phyloP scores from a whole-genome alignment of 2,797 vertebrate genomes.

The Halcyon smyrnensis region DNA sequence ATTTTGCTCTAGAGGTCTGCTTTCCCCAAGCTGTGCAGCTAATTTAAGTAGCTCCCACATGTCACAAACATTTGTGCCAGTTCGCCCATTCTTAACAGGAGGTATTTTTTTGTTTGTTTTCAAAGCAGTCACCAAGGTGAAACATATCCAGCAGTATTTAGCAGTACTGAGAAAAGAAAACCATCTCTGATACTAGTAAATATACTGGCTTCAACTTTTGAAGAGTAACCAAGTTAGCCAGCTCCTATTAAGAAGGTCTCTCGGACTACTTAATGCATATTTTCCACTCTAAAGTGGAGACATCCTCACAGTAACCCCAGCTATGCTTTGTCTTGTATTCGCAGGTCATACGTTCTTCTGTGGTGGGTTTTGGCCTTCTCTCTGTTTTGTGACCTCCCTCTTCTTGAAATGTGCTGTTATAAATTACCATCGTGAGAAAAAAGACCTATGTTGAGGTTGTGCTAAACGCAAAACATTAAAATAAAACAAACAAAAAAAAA shows the following conservation, averaged over 20 bases:
- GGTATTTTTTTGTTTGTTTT: neutral
- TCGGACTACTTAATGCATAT: neutral
- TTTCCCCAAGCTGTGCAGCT: neutral
- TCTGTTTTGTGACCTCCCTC: neutral
- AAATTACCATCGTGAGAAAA: neutral
- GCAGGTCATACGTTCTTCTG: neutral
- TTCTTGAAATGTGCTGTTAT: neutral
- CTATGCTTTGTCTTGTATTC: rapidly evolving
- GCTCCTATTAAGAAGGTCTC: neutral
- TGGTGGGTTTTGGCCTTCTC: neutral
- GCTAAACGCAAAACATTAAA: neutral
- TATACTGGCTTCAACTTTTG: neutral
- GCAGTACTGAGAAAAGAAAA: neutral
- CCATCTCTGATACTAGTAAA: neutral
- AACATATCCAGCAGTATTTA: neutral
- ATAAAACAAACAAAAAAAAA: neutral
- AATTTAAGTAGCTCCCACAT: neutral
- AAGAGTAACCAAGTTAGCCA: neutral
- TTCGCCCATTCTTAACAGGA: neutral
- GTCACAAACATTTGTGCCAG: neutral
- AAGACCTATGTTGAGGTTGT: neutral
- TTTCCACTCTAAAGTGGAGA: neutral
- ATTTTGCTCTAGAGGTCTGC: neutral
- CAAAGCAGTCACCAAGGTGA: neutral
- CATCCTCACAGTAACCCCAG: neutral